Evolutionary conservation across 1,140 invertebrate genomes (phyloP).

Genomic region (Drosophila sechellia): DNA sequence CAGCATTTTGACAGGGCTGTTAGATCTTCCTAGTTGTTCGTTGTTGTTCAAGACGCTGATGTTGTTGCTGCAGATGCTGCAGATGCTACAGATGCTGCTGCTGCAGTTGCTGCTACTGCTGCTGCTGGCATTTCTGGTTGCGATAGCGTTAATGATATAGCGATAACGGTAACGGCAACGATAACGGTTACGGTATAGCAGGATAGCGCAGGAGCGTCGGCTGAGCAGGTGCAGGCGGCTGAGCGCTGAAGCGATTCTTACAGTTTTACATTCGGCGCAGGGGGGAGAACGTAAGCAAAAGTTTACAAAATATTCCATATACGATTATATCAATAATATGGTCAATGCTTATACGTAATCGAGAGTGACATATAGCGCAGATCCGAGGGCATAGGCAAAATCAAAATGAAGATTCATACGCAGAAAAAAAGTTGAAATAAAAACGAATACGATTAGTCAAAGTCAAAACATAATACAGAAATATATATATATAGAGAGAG

Average conservation of each 20-base stretch:
- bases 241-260: conserved; percentile 36
- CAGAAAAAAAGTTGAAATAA: conserved; percentile 5
- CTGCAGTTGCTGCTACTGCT: conserved; percentile 1
- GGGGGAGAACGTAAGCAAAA: conserved; percentile 48
- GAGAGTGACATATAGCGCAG: conserved; percentile 15
- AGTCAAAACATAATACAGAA: conserved; percentile 21
- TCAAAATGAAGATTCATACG: conserved; percentile 38
- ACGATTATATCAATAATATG: conserved; percentile 38
- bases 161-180: conserved; percentile 4
- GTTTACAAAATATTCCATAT: conserved; percentile 51
- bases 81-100: conserved; percentile 5
- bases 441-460: conserved; percentile 24
- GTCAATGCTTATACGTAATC: conserved; percentile 8
- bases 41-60: conserved; percentile 37
- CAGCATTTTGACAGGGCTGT: conserved; percentile 58
- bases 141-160: conserved; percentile 40
- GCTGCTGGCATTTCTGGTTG: conserved; percentile 17
- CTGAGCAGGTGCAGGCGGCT: conserved; percentile 33
- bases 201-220: conserved; percentile 50
- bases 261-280: conserved; percentile 46
- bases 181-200: conserved; percentile 39
- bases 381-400: conserved; percentile 37
- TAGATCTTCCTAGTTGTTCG: conserved; percentile 51
- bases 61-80: conserved; percentile 24
- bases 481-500: neutral